Conservation (phyloP, 2,113 vertebrate genomes). For the Notechis scutatus region DNA sequence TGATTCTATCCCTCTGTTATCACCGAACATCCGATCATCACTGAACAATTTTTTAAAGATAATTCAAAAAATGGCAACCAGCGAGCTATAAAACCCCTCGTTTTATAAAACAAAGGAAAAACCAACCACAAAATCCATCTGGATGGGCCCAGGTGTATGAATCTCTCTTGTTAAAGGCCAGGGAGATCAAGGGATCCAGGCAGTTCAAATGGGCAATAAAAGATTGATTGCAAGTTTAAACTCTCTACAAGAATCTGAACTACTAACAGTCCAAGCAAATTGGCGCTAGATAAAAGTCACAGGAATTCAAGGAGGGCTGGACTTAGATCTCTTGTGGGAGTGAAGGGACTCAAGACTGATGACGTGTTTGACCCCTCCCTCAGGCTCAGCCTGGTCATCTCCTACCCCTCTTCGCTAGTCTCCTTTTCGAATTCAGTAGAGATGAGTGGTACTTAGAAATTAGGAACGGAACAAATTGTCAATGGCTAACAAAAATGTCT, state of each 20-base stretch:
- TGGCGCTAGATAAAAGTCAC: no score
- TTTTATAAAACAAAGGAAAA: neutral
- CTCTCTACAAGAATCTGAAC: no score
- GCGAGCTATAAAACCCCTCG: neutral
- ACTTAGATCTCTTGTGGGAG: no score
- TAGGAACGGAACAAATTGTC: neutral
- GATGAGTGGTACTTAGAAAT: neutral
- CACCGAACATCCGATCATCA: neutral
- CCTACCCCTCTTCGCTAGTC: neutral
- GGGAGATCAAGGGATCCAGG: neutral
- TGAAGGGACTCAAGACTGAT: neutral
- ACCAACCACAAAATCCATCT: neutral
- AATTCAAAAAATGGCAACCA: neutral
- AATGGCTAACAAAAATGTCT: neutral
- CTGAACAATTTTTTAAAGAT: neutral
- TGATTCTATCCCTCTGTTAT: neutral
- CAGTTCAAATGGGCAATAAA: neutral
- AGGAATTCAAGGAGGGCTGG: no score
- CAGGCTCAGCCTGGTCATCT: neutral
- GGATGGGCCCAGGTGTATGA: neutral
- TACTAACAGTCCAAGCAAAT: no score
- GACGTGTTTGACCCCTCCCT: no score
- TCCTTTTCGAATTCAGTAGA: neutral
- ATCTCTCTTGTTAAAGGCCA: neutral
- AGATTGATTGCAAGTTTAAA: no score